A percentile compares a stretch with the other conserved stretches of the same genome.
Evolutionary conservation across 2,113 vertebrate species (phyloP).

Genomic region (Xiphophorus couchianus): DNA sequence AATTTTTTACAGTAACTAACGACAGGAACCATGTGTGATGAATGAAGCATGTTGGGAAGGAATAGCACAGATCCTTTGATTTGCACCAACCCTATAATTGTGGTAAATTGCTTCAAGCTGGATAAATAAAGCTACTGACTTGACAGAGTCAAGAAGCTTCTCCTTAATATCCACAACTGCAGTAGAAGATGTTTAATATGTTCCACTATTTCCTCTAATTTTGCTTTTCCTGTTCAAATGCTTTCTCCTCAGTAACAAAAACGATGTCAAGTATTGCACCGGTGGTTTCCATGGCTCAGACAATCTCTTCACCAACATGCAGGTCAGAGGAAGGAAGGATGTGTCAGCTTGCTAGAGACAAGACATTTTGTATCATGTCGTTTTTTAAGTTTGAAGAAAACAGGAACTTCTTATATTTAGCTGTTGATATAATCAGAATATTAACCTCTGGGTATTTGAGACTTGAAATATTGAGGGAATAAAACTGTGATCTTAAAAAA

Average conservation of each 20-base stretch:
- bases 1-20: conserved; percentile 26
- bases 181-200: neutral
- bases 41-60: conserved; percentile 6
- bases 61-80: conserved; percentile 4
- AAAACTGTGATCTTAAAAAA: too few species aligned
- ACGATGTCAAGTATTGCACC: conserved; percentile 75
- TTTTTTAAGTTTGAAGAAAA: neutral
- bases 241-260: conserved; percentile 51
- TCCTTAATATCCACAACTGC: neutral
- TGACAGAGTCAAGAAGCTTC: neutral
- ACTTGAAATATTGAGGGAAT: too few species aligned
- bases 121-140: conserved; percentile 4
- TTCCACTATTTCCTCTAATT: neutral
- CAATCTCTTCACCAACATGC: conserved; percentile 93
- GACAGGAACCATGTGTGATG: conserved; percentile 16
- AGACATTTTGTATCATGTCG: neutral
- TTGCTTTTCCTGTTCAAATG: neutral
- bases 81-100: conserved; percentile 30
- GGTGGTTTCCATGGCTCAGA: conserved; percentile 93
- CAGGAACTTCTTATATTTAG: neutral
- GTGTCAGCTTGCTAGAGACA: neutral
- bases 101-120: conserved; percentile 36
- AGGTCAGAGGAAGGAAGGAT: conserved; percentile 79
- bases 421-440: too few species aligned
- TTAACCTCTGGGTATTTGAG: too few species aligned